A percentile compares a stretch with the other conserved stretches of the same genome.
These are phyloP conservation scores for cat (Felis catus) DNA, from an alignment of 2,113 vertebrate genomes.

Conservation along the genomic window F.catus_Fca126_mat1.0 CM031420.1:69500001-69500500, in stretches of 20 bases:
- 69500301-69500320: not conserved
- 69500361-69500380: not conserved
- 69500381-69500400: too few relatives aligned
- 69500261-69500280: too few relatives aligned
- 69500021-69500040: too few relatives aligned
- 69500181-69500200: not conserved
- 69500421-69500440: not conserved
- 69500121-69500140: too few relatives aligned
- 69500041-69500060: too few relatives aligned
- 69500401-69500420: not conserved
- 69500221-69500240: not conserved
- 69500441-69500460: not conserved
- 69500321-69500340: too few relatives aligned
- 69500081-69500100: too few relatives aligned
- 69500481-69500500: not conserved
- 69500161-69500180: not conserved
- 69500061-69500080: too few relatives aligned
- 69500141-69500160: not conserved
- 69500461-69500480: slow-evolving; percentile 8
- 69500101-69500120: too few relatives aligned
- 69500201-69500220: not conserved
- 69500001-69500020: too few relatives aligned
- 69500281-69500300: not conserved
- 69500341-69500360: not conserved
- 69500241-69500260: not conserved